Conservation (phyloP, 2,888 invertebrate species). For the Synanthedon formicaeformis region DNA sequence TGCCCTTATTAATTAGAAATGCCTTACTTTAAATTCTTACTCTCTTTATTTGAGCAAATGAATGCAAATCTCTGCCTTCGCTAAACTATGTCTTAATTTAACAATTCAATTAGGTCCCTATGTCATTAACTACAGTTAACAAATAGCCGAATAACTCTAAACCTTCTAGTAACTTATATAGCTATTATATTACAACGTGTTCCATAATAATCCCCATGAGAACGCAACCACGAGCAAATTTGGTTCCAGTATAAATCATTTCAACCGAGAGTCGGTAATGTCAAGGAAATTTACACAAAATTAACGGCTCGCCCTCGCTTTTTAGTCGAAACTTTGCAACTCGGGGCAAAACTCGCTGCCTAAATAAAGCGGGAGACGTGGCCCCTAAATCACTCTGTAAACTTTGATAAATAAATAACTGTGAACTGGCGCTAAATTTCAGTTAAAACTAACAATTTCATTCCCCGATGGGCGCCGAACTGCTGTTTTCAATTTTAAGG, state of each 20-base stretch:
- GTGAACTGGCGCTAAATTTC: conserved; percentile 18
- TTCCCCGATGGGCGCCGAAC: conserved; percentile 9
- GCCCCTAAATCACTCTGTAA: conserved; percentile 16
- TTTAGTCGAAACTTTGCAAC: conserved; percentile 6
- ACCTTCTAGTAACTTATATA: no score
- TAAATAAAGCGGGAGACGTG: conserved; percentile 5
- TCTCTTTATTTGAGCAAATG: no score
- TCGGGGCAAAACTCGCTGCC: conserved; percentile 11
- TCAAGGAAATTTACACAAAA: background rate
- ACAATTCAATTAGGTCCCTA: no score
- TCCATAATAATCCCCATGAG: background rate
- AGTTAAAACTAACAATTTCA: conserved; percentile 14
- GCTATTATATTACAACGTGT: no score
- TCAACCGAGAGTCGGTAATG: background rate
- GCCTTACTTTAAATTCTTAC: no score
- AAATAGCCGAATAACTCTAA: no score
- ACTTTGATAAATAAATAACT: conserved; percentile 27
- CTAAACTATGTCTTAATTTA: no score
- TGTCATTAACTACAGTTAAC: no score
- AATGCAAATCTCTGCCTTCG: no score
- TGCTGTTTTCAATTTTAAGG: conserved; percentile 8
- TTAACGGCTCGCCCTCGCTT: background rate
- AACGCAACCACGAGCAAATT: background rate
- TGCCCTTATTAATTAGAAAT: no score
- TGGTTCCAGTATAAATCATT: background rate